Conservation (phyloP, 37 sponge, comb jelly and placozoan genomes). For the Oscarella lobularis region DNA sequence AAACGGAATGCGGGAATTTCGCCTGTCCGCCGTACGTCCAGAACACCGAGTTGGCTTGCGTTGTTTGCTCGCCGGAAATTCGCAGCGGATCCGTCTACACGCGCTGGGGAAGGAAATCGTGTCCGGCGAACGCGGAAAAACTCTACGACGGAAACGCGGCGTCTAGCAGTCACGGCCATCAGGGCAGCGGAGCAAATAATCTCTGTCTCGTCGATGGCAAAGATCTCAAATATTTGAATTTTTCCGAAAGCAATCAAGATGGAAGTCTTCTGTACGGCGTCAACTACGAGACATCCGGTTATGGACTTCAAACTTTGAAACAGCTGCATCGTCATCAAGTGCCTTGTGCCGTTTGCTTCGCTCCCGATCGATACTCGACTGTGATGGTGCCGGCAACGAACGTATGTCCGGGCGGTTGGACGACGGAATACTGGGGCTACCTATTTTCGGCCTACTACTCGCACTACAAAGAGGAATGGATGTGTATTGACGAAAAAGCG, state of each 20-base stretch:
- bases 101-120: conserved; percentile 1
- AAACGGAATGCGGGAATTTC: not conserved
- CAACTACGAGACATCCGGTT: not conserved
- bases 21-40: not conserved
- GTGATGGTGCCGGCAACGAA: not conserved
- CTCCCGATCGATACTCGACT: not conserved
- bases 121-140: not conserved
- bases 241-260: not conserved
- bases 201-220: not conserved
- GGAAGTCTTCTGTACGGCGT: not conserved
- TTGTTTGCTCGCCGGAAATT: not conserved
- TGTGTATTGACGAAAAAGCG: not conserved
- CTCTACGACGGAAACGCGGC: not conserved
- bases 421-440: not conserved
- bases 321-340: not conserved
- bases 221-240: not conserved
- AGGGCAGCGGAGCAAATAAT: not conserved
- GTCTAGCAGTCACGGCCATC: not conserved
- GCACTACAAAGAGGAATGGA: not conserved
- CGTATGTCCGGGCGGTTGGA: not conserved
- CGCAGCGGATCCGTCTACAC: not conserved
- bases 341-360: conserved; percentile 1
- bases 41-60: not conserved
- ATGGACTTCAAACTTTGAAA: not conserved
- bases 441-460: not conserved